Evolutionary conservation across 2,888 invertebrate species (phyloP).

Genomic region (Drosophila kambysellisi): DNA sequence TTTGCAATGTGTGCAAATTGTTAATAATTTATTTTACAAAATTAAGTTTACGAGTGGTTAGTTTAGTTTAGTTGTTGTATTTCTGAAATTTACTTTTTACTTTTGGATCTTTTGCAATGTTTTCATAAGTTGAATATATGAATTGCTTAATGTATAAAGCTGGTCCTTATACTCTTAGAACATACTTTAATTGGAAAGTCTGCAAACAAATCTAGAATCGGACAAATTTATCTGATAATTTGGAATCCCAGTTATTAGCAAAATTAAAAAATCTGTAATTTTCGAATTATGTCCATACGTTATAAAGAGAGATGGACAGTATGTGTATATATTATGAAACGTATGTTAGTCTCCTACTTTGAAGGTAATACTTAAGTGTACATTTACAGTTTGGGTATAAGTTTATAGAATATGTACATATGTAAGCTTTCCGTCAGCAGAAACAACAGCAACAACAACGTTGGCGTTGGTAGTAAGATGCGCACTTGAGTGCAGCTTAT

Average conservation of each 20-base stretch:
- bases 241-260: background rate
- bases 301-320: too few relatives aligned
- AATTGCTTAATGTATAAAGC: background rate
- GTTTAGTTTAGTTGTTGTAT: too few relatives aligned
- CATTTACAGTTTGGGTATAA: background rate
- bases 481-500: slow-evolving; percentile 78
- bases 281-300: background rate
- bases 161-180: background rate
- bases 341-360: background rate
- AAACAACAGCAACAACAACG: slow-evolving; percentile 11
- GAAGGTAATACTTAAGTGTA: background rate
- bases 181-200: too few relatives aligned
- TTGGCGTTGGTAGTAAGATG: slow-evolving; percentile 47
- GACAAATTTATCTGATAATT: background rate
- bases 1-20: slow-evolving; percentile 1
- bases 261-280: background rate
- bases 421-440: background rate
- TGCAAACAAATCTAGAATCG: background rate
- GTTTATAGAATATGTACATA: slow-evolving; percentile 5
- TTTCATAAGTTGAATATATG: background rate
- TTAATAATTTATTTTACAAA: background rate
- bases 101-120: background rate
- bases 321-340: background rate
- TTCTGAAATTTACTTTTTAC: background rate
- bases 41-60: too few relatives aligned